Conservation (phyloP, 2,888 invertebrate species). For the Aleiodes leptofemur region DNA sequence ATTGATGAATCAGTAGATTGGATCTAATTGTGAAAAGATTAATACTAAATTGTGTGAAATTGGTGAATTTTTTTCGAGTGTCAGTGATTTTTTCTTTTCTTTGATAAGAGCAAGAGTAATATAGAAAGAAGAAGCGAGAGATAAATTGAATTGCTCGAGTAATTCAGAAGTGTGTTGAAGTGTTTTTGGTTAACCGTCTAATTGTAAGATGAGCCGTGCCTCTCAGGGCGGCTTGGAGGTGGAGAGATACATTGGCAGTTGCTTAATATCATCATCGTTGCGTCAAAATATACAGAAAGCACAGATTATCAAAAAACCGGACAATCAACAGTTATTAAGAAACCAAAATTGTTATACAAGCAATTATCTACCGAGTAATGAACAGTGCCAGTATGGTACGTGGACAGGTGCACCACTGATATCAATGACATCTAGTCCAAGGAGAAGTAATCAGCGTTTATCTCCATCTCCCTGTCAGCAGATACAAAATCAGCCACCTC, state of each 20-base stretch:
- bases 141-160: conserved; percentile 7
- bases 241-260: conserved; percentile 81
- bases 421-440: conserved; percentile 82
- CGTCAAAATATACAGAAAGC: conserved; percentile 55
- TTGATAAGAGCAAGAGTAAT: neutral
- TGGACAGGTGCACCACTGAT: conserved; percentile 90
- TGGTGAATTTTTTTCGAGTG: conserved; percentile 9
- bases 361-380: conserved; percentile 54
- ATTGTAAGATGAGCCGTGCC: conserved; percentile 85
- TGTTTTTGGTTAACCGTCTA: neutral
- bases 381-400: conserved; percentile 76
- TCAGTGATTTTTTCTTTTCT: neutral
- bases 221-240: conserved; percentile 79
- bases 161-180: conserved; percentile 15
- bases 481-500: conserved; percentile 50
- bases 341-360: conserved; percentile 54
- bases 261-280: conserved; percentile 77
- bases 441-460: conserved; percentile 73
- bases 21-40: neutral
- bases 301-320: conserved; percentile 53
- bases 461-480: conserved; percentile 63
- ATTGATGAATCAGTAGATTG: conserved; percentile 1
- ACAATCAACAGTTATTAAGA: conserved; percentile 47
- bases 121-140: neutral
- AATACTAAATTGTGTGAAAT: conserved; percentile 9